These are phyloP conservation scores for Galagoides demidoff DNA, from an alignment of 2,797 vertebrate genomes.

Conservation along the genomic window DNA sequence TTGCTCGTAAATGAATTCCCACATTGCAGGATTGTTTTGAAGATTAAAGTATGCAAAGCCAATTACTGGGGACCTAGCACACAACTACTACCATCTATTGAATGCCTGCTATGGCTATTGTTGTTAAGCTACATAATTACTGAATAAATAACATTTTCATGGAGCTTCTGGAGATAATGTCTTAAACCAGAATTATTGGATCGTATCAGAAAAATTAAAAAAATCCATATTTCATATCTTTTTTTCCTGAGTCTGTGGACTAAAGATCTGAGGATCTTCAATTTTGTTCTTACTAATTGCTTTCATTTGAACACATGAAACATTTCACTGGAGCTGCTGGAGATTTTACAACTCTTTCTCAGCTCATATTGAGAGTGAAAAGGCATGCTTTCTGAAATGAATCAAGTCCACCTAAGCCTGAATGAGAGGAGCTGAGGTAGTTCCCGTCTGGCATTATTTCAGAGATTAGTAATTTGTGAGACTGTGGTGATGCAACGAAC, in stretches of 20 bases:
- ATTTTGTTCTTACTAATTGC: slow-evolving; percentile 76
- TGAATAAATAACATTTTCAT: not conserved
- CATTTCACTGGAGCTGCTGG: slow-evolving; percentile 66
- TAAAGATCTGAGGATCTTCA: slow-evolving; percentile 37
- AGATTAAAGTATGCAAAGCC: not conserved
- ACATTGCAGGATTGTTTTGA: not conserved
- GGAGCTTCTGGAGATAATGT: not conserved
- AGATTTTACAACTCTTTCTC: slow-evolving; percentile 74
- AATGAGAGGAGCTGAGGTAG: slow-evolving; percentile 81
- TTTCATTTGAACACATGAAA: slow-evolving; percentile 74
- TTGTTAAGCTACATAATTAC: not conserved
- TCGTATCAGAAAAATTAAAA: not conserved
- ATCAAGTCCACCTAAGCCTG: slow-evolving; percentile 80
- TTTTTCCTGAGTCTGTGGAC: not conserved
- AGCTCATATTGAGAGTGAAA: slow-evolving; percentile 79
- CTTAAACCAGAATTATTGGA: not conserved
- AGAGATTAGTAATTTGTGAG: slow-evolving; percentile 86
- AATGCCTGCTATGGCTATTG: not conserved
- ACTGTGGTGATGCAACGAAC: slow-evolving; percentile 82
- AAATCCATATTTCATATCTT: not conserved
- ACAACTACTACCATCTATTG: not conserved
- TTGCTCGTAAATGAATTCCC: not conserved
- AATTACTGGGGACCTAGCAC: not conserved
- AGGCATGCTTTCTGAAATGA: slow-evolving; percentile 81
- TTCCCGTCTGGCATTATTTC: slow-evolving; percentile 83